phyloP scores from a whole-genome alignment of 2,888 invertebrate species.

The Ectemnius cavifrons region DNA sequence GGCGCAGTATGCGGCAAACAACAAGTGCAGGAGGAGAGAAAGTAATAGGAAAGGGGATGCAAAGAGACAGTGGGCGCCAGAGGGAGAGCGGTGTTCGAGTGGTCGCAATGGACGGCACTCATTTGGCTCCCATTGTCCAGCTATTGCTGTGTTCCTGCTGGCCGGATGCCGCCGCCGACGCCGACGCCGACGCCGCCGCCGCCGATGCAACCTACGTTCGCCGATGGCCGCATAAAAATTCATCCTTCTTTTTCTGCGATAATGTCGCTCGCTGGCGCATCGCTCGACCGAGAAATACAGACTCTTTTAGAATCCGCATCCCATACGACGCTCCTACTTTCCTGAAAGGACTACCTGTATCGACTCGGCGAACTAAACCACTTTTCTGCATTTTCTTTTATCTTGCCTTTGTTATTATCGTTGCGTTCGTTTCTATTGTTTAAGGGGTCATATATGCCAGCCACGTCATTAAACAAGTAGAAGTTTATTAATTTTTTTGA shows the following conservation, averaged over 20 bases:
- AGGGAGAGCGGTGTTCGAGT: constrained; percentile 8
- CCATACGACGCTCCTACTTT: no score
- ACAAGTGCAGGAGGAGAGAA: neutral
- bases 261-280: constrained; percentile 9
- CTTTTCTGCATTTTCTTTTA: no score
- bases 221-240: constrained; percentile 45
- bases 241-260: constrained; percentile 14
- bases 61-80: constrained; percentile 5
- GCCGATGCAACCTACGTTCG: constrained; percentile 12
- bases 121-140: constrained; percentile 54
- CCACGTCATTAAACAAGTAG: no score
- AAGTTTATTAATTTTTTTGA: no score
- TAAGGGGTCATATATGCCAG: no score
- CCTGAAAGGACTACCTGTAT: no score
- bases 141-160: constrained; percentile 39
- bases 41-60: neutral
- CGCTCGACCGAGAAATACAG: constrained; percentile 13
- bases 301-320: neutral
- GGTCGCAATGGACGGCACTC: constrained; percentile 35
- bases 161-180: constrained; percentile 23
- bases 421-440: no score
- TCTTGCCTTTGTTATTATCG: no score
- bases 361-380: no score
- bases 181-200: constrained; percentile 3
- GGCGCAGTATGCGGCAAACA: no score